phyloP scores from a whole-genome alignment of 2,797 vertebrate genomes.

The Danio tinwini region DNA sequence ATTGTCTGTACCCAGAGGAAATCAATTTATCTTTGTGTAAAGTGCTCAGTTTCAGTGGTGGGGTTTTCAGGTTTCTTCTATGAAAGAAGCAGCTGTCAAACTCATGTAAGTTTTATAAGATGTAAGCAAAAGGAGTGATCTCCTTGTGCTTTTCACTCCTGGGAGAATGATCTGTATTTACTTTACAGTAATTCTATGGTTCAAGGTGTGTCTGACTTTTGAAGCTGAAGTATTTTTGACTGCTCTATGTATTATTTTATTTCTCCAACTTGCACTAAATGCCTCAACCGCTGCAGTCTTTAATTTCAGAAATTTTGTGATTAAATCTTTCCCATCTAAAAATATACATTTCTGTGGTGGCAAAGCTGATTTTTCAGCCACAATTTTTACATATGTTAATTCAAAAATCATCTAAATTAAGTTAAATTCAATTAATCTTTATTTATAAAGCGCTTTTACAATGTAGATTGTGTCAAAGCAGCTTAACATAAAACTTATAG shows the following conservation, averaged over 20 bases:
- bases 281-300: too few species aligned
- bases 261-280: neutral
- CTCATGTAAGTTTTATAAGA: conserved; percentile 6
- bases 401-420: too few species aligned
- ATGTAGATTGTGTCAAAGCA: too few species aligned
- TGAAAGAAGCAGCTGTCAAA: neutral
- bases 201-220: neutral
- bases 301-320: too few species aligned
- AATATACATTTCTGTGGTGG: too few species aligned
- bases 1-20: neutral
- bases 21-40: conserved; percentile 35
- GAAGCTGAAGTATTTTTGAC: neutral
- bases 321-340: too few species aligned
- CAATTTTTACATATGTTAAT: too few species aligned
- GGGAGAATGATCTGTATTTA: conserved; percentile 37
- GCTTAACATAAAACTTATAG: too few species aligned
- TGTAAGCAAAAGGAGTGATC: neutral
- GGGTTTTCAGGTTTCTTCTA: conserved; percentile 7
- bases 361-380: too few species aligned
- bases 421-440: too few species aligned
- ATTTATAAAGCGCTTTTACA: too few species aligned
- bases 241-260: neutral
- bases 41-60: neutral
- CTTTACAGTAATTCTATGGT: neutral
- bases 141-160: conserved; percentile 15